Base-by-base conservation (phyloP, 2,888 invertebrate genomes). In the Luperina testacea region DNA sequence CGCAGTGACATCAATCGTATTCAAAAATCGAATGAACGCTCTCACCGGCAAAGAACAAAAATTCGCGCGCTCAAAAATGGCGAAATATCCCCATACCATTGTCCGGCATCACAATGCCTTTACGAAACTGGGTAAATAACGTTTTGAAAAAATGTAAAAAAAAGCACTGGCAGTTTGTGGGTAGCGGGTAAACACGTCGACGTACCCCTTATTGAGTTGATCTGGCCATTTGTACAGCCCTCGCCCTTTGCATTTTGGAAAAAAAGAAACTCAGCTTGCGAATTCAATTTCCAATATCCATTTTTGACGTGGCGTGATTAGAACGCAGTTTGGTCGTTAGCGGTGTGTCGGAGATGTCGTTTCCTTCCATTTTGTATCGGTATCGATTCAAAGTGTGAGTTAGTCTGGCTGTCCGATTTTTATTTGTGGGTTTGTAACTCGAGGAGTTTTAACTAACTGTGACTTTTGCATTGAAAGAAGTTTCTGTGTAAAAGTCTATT, bases 201-300 rank as follows among this genome's bases (percentile, higher is more conserved):
- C 91, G 92, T 94, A 93, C 94, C 94, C 96, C 96, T 96, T 95
- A 95, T 95, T 95, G 95, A 95, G 96, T 96, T 94, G 96, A 96
- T 96, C 96, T 96, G 96, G 95, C 96, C 95, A 96, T 96, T 96
- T 95, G 94, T 93, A 94, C 94, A 93, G 92, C 95, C 94, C 94
- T 93, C 94, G 94, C 95, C 95, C 94, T 95, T 95, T 94, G 92
- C 89, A 90, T 92, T 91, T 87, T 87, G 90, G 94, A 78, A 95
- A 95, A 94, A 95, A 95, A 94, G 92, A 93, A 94, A 92, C 82
- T 89, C 90, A 72, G 93, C 92, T 92, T 92, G 91, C 92, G 94
- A 95, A 96, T 96, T 96, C 95, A 96, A 96, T 96, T 96, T 96
- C 91, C 95, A 94, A 96, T 96, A 96, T 96, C 95, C 96, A 96